Conservation (phyloP, 2,113 vertebrate genomes). For the Ceuthmochares aereus region DNA sequence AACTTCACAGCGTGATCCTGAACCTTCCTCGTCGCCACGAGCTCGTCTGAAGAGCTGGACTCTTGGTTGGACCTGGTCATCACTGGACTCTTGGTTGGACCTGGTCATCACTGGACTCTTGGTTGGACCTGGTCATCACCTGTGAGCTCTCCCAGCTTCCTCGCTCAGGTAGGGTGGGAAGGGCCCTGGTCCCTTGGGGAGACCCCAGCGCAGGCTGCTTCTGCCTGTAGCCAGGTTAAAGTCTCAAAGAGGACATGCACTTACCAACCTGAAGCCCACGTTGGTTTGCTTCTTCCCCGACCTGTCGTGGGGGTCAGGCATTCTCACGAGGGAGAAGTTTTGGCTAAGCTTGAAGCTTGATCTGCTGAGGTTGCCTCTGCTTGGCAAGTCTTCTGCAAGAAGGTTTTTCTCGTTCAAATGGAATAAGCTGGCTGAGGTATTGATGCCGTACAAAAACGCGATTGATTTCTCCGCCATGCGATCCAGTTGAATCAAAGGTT, state of each 20-base stretch:
- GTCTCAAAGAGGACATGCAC: accelerated
- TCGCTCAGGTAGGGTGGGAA: neutral
- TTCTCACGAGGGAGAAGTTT: constrained; percentile 21
- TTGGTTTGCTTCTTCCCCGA: neutral
- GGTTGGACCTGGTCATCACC: neutral
- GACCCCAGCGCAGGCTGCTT: accelerated
- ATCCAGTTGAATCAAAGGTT: constrained; percentile 62
- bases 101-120: neutral
- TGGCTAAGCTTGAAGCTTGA: constrained; percentile 40
- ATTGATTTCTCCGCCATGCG: constrained; percentile 60
- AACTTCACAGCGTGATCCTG: neutral
- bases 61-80: neutral
- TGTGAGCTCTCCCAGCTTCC: neutral
- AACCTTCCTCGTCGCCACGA: neutral
- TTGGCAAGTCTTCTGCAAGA: neutral
- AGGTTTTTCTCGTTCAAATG: neutral
- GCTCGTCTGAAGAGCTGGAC: neutral
- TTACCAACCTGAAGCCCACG: constrained; percentile 77
- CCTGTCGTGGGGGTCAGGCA: neutral
- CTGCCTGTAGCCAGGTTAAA: too few species aligned
- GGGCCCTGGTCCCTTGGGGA: neutral
- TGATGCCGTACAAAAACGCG: constrained; percentile 30
- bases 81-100: too few species aligned
- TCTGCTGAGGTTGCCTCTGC: neutral
- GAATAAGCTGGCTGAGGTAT: neutral